Percentiles rank a stretch among this genome's conserved stretches.
These are phyloP conservation scores for Bombycilla garrulus DNA, from an alignment of 2,113 vertebrate species.

Conservation along the genomic window DNA sequence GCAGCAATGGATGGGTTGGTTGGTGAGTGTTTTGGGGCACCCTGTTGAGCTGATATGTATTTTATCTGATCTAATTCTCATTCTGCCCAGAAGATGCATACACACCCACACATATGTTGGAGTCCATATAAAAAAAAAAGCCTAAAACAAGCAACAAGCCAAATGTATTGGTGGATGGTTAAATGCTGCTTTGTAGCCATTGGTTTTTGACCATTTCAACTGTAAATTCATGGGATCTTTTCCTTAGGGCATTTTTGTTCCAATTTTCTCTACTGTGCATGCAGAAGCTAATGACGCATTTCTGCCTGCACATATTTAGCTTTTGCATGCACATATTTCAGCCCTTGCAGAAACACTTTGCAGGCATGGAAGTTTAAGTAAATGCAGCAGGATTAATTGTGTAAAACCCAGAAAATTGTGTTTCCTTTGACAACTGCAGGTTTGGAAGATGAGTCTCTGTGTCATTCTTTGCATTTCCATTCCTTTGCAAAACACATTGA, in stretches of 20 bases:
- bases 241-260: background rate
- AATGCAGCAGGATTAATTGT: background rate
- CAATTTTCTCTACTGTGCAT: background rate
- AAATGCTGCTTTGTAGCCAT: background rate
- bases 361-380: background rate
- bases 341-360: background rate
- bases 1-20: conserved; percentile 31
- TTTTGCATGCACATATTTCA: background rate
- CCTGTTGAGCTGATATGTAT: conserved; percentile 1
- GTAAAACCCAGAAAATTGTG: background rate
- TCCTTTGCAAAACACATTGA: background rate
- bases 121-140: background rate
- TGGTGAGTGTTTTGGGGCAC: conserved; percentile 36
- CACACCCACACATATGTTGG: background rate
- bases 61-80: conserved; percentile 40
- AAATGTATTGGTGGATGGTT: background rate
- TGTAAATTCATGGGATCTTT: background rate
- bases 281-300: background rate
- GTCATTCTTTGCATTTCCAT: background rate
- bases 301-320: background rate
- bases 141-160: background rate
- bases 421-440: background rate
- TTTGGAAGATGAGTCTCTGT: background rate
- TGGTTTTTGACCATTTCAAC: background rate
- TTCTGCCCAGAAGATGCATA: background rate